Evolutionary conservation across 2,113 vertebrate species (phyloP).

Genomic region (Oxygymnocypris stewartii): DNA sequence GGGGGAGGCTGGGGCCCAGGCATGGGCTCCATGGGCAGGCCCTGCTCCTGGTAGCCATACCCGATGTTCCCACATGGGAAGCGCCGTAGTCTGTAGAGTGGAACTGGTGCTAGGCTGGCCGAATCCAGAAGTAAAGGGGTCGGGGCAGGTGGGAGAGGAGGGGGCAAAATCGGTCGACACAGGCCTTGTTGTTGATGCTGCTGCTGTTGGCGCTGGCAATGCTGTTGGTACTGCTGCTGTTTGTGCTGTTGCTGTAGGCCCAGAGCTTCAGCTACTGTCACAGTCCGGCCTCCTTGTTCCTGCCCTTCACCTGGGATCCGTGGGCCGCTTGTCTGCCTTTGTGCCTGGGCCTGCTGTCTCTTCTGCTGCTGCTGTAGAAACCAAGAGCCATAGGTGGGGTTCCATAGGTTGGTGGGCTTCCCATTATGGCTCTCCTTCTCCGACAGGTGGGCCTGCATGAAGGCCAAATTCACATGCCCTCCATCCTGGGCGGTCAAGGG

Average conservation of each 20-base stretch:
- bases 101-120: conserved; percentile 85
- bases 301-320: conserved; percentile 73
- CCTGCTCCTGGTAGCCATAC: conserved; percentile 94
- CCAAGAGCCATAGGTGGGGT: conserved; percentile 97
- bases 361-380: conserved; percentile 86
- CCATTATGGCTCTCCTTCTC: conserved; percentile 79
- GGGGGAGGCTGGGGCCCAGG: conserved; percentile 61
- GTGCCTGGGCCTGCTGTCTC: conserved; percentile 64
- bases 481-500: conserved; percentile 63
- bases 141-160: conserved; percentile 66
- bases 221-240: conserved; percentile 70
- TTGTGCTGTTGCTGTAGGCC: conserved; percentile 82
- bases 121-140: conserved; percentile 91
- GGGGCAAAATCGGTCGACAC: conserved; percentile 73
- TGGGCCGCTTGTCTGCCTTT: conserved; percentile 62
- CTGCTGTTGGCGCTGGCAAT: conserved; percentile 63
- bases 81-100: conserved; percentile 93
- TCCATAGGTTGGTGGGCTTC: conserved; percentile 96
- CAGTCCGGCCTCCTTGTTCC: conserved; percentile 74
- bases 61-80: conserved; percentile 96
- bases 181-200: conserved; percentile 67
- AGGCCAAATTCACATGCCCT: conserved; percentile 88
- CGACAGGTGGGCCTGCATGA: conserved; percentile 79
- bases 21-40: conserved; percentile 78
- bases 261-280: conserved; percentile 71